These are phyloP conservation scores for Drosophila albomicans DNA, from an alignment of 1,140 invertebrate genomes.

Conservation along the genomic window DNA sequence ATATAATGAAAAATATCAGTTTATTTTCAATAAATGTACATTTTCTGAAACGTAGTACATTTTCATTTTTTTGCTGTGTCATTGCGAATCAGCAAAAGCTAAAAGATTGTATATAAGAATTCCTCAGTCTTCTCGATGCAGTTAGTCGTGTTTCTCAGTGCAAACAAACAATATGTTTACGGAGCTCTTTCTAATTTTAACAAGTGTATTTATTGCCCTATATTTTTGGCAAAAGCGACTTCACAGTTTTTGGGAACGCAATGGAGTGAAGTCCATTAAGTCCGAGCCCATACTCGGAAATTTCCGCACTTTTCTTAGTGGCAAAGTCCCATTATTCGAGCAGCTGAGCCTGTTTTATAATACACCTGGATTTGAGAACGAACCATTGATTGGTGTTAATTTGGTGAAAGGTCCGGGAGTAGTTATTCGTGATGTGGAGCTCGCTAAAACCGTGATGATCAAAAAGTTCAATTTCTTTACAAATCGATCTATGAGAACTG, in stretches of 20 bases:
- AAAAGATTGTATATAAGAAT: not conserved
- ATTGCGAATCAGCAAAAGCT: no score
- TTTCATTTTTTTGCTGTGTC: no score
- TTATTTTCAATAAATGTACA: no score
- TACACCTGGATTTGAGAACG: conserved; percentile 49
- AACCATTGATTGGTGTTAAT: conserved; percentile 79
- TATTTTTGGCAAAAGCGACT: conserved; percentile 53
- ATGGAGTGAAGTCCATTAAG: conserved; percentile 79
- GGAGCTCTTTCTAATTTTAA: conserved; percentile 44
- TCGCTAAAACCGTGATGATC: conserved; percentile 86
- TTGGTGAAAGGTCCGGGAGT: conserved; percentile 83
- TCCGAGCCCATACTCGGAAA: conserved; percentile 78
- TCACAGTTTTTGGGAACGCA: conserved; percentile 78
- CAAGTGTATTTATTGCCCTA: conserved; percentile 34
- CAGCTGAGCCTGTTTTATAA: conserved; percentile 51
- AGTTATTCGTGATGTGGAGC: conserved; percentile 85
- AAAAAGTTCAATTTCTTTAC: conserved; percentile 85
- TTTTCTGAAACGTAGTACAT: no score
- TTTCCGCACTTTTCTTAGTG: conserved; percentile 45
- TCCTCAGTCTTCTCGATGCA: not conserved
- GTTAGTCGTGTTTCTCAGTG: conserved; percentile 1
- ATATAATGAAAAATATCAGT: no score
- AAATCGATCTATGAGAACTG: conserved; percentile 53
- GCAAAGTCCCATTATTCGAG: conserved; percentile 23
- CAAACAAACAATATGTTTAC: conserved; percentile 35